Conservation (phyloP, 2,113 vertebrate genomes). For the Gnathonemus echidnorhynchus region DNA sequence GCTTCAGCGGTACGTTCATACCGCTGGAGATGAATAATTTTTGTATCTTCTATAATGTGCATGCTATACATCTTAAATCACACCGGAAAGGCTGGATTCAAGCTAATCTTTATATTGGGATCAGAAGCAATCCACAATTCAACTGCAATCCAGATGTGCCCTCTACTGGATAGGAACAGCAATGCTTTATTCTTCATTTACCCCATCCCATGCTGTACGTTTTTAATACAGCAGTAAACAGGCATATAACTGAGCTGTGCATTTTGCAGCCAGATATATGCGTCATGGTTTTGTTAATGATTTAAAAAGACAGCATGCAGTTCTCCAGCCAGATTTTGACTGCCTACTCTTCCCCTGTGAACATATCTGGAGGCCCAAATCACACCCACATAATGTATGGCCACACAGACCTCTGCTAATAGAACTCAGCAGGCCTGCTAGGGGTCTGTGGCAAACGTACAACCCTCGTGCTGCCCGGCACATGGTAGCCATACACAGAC, state of each 20-base stretch:
- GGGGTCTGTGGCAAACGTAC: not conserved
- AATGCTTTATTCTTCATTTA: not conserved
- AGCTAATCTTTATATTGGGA: not conserved
- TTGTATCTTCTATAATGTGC: not conserved
- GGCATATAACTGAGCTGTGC: not conserved
- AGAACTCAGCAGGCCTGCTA: not conserved
- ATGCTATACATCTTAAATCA: slow-evolving; percentile 2
- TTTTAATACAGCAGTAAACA: not conserved
- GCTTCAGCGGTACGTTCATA: not conserved
- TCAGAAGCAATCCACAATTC: not conserved
- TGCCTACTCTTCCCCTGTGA: not conserved
- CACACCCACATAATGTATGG: not conserved
- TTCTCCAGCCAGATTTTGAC: not conserved
- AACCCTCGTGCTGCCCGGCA: not conserved
- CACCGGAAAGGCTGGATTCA: not conserved
- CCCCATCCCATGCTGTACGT: not conserved
- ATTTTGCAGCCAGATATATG: not conserved
- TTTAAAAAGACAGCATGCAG: not conserved
- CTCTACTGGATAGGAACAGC: not conserved
- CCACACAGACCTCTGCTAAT: not conserved
- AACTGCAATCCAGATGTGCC: not conserved
- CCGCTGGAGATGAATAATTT: not conserved
- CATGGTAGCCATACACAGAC: not conserved
- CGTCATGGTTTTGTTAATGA: not conserved
- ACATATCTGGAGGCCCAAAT: not conserved